Percentiles rank a stretch among this genome's conserved stretches.
These are phyloP conservation scores for Ctenoplectra terminalis DNA, from an alignment of 1,140 invertebrate genomes.

Conservation along the genomic window DNA sequence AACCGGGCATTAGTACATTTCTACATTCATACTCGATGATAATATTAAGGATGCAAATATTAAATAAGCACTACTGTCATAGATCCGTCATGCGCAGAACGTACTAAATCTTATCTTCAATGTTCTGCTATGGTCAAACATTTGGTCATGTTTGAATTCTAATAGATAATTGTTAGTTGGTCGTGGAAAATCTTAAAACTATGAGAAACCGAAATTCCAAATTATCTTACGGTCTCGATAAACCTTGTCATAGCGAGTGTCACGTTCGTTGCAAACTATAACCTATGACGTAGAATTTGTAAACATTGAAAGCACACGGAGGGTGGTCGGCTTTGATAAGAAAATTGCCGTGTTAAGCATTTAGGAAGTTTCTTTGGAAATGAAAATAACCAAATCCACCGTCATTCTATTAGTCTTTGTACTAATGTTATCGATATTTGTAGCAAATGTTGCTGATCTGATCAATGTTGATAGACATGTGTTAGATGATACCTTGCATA, in stretches of 20 bases:
- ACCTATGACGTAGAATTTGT: constrained; percentile 27
- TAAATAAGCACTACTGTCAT: neutral
- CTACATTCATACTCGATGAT: no score
- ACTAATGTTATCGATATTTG: constrained; percentile 83
- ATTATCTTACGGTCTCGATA: neutral
- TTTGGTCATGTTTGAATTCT: neutral
- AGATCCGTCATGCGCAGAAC: constrained; percentile 30
- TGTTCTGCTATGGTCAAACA: neutral
- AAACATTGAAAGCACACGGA: constrained; percentile 26
- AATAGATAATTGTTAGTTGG: neutral
- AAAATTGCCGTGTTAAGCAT: constrained; percentile 10
- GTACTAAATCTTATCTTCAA: neutral
- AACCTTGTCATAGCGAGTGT: neutral
- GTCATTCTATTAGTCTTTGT: constrained; percentile 81
- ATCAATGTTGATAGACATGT: constrained; percentile 81
- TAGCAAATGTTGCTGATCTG: constrained; percentile 84
- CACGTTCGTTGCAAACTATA: neutral
- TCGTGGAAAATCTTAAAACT: neutral
- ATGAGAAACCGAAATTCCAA: constrained; percentile 14
- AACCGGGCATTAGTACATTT: no score
- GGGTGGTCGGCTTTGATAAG: constrained; percentile 12
- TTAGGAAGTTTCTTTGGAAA: constrained; percentile 61
- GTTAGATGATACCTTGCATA: constrained; percentile 44
- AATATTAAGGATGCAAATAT: no score
- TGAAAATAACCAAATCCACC: constrained; percentile 83